These are phyloP conservation scores for Terrapene triunguis DNA, from an alignment of 2,113 vertebrate genomes.

Conservation along the genomic window DNA sequence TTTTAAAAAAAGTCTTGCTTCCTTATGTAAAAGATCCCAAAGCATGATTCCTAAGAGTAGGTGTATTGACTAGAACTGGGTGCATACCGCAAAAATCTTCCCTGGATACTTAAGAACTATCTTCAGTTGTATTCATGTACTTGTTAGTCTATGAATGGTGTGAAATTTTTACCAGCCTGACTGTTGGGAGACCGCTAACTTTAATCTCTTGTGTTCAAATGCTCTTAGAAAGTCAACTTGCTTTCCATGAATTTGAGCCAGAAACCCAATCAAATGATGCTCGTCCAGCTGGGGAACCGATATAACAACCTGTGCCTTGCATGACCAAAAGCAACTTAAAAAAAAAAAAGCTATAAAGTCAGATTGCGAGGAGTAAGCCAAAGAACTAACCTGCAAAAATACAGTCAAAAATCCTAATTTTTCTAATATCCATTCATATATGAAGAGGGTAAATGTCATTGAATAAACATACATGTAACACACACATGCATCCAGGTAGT, in stretches of 20 bases:
- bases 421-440: neutral
- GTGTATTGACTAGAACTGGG: neutral
- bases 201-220: neutral
- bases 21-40: neutral
- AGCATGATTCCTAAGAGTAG: neutral
- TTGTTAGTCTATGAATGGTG: neutral
- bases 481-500: neutral
- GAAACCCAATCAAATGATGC: neutral
- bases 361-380: neutral
- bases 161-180: neutral
- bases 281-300: neutral
- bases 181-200: neutral
- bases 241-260: neutral
- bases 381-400: neutral
- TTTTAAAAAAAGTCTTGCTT: neutral
- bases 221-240: neutral
- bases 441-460: neutral
- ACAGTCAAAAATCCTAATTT: neutral
- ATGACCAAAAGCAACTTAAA: neutral
- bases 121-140: neutral
- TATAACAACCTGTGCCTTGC: neutral
- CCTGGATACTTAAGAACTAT: neutral
- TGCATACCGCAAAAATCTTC: neutral
- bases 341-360: neutral
- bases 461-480: neutral